Conservation (phyloP, 1,140 invertebrate genomes). For the Anoplophora glabripennis region DNA sequence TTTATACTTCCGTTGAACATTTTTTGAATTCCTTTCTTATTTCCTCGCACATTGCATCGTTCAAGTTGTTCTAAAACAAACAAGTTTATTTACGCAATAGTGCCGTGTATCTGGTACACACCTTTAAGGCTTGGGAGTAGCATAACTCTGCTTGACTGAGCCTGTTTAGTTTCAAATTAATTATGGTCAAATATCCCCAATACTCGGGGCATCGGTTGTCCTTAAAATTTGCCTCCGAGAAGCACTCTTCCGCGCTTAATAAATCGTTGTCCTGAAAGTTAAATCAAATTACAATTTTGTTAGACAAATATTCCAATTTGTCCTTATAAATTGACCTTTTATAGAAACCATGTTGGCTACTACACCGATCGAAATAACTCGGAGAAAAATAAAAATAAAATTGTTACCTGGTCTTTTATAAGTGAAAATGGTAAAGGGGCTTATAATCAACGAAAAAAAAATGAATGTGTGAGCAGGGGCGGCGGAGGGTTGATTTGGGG, state of each 20-base stretch:
- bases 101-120: neutral
- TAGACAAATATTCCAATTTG: neutral
- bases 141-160: constrained; percentile 39
- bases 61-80: neutral
- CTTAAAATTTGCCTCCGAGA: constrained; percentile 39
- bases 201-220: constrained; percentile 39
- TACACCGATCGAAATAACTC: no score
- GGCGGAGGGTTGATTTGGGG: no score
- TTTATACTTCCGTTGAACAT: no score
- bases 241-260: constrained; percentile 42
- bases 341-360: no score
- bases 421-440: no score
- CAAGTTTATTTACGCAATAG: neutral
- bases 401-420: no score
- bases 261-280: constrained; percentile 39
- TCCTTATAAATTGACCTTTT: neutral
- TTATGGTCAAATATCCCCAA: constrained; percentile 43
- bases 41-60: neutral
- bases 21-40: no score
- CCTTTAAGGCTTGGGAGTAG: constrained; percentile 39
- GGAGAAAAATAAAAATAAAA: neutral
- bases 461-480: no score
- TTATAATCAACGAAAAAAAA: no score
- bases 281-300: constrained; percentile 18
- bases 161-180: constrained; percentile 40